phyloP scores from a whole-genome alignment of 92 coral and sea anemone species.

The Palythoa heliodiscus region DNA sequence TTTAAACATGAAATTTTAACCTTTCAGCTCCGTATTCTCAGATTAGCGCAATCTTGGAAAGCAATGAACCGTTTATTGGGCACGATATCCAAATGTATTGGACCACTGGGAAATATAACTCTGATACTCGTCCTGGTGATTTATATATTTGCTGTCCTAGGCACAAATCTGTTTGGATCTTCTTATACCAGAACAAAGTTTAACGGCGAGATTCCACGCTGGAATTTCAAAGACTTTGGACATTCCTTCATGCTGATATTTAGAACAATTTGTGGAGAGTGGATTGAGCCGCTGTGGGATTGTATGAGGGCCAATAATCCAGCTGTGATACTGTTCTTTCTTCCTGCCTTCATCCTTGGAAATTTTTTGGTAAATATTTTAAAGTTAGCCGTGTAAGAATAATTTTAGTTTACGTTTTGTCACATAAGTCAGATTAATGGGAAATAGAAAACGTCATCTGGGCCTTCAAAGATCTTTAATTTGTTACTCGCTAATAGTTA shows the following conservation, averaged over 20 bases:
- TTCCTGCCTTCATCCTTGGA: slow-evolving; percentile 54
- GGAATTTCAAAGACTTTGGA: slow-evolving; percentile 56
- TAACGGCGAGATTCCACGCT: slow-evolving; percentile 40
- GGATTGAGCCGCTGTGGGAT: slow-evolving; percentile 63
- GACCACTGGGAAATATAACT: slow-evolving; percentile 47
- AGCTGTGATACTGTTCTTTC: slow-evolving; percentile 43
- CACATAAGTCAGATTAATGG: too few relatives aligned
- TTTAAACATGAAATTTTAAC: not conserved
- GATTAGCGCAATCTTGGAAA: slow-evolving; percentile 49
- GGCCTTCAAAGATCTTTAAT: too few relatives aligned
- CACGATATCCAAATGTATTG: slow-evolving; percentile 37
- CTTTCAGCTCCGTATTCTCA: slow-evolving; percentile 45
- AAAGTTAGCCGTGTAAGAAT: too few relatives aligned
- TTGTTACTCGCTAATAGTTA: too few relatives aligned
- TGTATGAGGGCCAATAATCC: slow-evolving; percentile 53
- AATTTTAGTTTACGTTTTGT: too few relatives aligned
- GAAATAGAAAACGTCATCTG: too few relatives aligned
- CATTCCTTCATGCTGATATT: slow-evolving; percentile 60
- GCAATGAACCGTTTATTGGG: slow-evolving; percentile 34
- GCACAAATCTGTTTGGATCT: slow-evolving; percentile 53
- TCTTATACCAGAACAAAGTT: slow-evolving; percentile 34
- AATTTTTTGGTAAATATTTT: slow-evolving; percentile 44
- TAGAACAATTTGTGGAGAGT: slow-evolving; percentile 52
- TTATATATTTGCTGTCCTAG: slow-evolving; percentile 55
- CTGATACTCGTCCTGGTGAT: slow-evolving; percentile 45